phyloP scores from a whole-genome alignment of 2,888 invertebrate species.

The Brachycybe producta region DNA sequence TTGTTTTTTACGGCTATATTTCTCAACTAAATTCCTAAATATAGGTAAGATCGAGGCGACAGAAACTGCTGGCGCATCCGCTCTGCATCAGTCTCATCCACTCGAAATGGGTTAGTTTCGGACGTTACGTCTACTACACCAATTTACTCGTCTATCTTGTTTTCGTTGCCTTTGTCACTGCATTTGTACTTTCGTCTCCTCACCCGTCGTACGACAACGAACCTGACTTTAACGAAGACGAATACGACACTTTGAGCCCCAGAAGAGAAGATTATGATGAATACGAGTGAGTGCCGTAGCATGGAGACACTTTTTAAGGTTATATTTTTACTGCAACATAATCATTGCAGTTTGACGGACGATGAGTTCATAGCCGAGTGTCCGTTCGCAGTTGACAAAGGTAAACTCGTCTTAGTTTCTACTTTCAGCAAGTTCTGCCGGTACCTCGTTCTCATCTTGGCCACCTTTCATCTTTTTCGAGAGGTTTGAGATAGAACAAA shows the following conservation, averaged over 20 bases:
- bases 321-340: no score
- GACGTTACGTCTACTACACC: constrained; percentile 38
- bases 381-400: neutral
- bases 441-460: constrained; percentile 32
- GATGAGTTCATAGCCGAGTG: no score
- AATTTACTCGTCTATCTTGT: constrained; percentile 36
- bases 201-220: constrained; percentile 23
- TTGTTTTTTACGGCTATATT: neutral
- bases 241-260: no score
- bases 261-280: no score
- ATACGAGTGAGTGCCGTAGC: no score
- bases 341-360: no score
- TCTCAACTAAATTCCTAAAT: neutral
- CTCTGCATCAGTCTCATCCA: constrained; percentile 37
- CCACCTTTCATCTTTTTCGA: constrained; percentile 33
- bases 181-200: constrained; percentile 32
- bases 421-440: neutral
- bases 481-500: constrained; percentile 34
- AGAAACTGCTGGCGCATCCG: constrained; percentile 38
- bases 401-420: neutral
- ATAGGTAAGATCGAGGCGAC: constrained; percentile 33
- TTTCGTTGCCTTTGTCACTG: constrained; percentile 37
- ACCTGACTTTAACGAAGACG: no score
- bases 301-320: no score
- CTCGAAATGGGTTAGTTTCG: constrained; percentile 39